Conservation (phyloP, 1,140 invertebrate genomes). For the Aphelinus atriplicis region DNA sequence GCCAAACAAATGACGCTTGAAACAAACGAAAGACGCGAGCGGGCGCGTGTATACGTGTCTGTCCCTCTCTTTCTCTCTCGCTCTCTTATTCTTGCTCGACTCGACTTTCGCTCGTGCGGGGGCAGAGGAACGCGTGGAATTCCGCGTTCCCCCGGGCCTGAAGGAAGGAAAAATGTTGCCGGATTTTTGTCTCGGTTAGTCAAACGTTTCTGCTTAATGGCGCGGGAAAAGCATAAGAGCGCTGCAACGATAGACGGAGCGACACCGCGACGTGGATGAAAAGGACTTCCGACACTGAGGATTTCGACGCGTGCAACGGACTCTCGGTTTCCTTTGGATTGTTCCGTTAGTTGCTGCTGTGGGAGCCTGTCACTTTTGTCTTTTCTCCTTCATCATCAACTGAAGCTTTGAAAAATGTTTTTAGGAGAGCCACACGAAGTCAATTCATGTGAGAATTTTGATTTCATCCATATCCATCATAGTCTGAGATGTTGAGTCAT, state of each 20-base stretch:
- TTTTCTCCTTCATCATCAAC: too few species aligned
- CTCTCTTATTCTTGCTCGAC: background rate
- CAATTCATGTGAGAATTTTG: too few species aligned
- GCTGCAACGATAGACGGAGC: background rate
- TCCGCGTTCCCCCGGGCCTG: conserved; percentile 34
- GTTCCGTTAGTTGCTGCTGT: background rate
- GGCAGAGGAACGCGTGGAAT: conserved; percentile 58
- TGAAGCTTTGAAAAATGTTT: too few species aligned
- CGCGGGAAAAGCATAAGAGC: conserved; percentile 42
- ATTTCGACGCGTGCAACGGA: conserved; percentile 20
- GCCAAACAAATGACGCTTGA: conserved; percentile 66
- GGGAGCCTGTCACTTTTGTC: too few species aligned
- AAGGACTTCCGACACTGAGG: conserved; percentile 25
- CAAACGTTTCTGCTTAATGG: conserved; percentile 65
- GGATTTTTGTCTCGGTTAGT: conserved; percentile 66
- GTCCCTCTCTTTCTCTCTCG: background rate
- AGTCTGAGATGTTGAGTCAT: too few species aligned
- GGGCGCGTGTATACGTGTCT: conserved; percentile 41
- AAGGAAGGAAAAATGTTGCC: conserved; percentile 56
- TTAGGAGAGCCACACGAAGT: too few species aligned
- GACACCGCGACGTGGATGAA: conserved; percentile 15
- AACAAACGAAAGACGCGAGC: conserved; percentile 63
- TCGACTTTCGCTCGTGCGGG: conserved; percentile 60
- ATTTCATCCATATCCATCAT: too few species aligned
- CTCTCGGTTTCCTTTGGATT: conserved; percentile 11